phyloP scores from a whole-genome alignment of 2,888 invertebrate genomes.

The Nemurella pictetii region DNA sequence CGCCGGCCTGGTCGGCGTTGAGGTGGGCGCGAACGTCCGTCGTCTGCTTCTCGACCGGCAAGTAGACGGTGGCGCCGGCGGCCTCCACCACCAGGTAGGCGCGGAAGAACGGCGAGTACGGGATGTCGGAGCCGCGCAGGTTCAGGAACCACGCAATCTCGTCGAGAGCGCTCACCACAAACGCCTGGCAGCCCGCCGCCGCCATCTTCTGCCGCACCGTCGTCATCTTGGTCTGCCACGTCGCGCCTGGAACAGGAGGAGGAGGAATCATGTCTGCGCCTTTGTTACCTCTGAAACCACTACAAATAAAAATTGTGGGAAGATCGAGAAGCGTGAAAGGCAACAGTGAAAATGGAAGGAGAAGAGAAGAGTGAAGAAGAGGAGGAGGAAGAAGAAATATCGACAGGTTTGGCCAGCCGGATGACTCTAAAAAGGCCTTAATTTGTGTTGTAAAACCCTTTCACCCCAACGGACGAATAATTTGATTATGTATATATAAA shows the following conservation, averaged over 20 bases:
- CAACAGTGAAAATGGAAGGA: too few relatives aligned
- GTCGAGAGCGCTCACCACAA: slow-evolving; percentile 54
- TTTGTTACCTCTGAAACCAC: too few relatives aligned
- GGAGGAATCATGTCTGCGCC: too few relatives aligned
- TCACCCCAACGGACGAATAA: too few relatives aligned
- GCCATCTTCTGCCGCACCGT: slow-evolving; percentile 43
- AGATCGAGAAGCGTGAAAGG: too few relatives aligned
- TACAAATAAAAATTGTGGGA: too few relatives aligned
- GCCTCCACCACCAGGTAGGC: slow-evolving; percentile 46
- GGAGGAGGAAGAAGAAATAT: too few relatives aligned
- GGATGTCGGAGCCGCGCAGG: slow-evolving; percentile 54
- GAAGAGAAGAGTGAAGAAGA: too few relatives aligned
- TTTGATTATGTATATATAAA: too few relatives aligned
- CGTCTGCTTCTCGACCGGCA: slow-evolving; percentile 45
- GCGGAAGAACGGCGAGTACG: slow-evolving; percentile 52
- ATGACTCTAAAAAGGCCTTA: too few relatives aligned
- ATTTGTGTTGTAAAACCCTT: too few relatives aligned
- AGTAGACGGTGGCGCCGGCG: slow-evolving; percentile 43
- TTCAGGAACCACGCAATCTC: slow-evolving; percentile 58
- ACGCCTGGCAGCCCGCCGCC: slow-evolving; percentile 45
- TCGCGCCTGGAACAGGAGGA: slow-evolving; percentile 39
- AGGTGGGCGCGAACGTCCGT: slow-evolving; percentile 45
- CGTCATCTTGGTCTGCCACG: slow-evolving; percentile 44
- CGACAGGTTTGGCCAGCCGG: too few relatives aligned
- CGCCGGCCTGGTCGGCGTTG: slow-evolving; percentile 37